Evolutionary conservation across 2,113 vertebrate genomes (phyloP).

Genomic region (Neogale vison): DNA sequence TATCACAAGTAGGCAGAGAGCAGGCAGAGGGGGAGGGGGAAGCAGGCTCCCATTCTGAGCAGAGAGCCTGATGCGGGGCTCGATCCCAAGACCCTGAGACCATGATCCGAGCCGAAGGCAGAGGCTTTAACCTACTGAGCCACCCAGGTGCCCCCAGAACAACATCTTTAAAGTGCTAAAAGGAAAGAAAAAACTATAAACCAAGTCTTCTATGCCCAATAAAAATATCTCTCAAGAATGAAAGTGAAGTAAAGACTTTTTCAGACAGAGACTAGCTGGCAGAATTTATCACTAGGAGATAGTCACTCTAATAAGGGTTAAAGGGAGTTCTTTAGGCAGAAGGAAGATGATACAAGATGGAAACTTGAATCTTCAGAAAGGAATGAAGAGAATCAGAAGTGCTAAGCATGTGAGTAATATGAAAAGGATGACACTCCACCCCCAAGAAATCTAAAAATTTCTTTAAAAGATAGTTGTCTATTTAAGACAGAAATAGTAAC

Average conservation of each 20-base stretch:
- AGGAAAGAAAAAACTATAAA: not conserved
- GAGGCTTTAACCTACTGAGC: no score
- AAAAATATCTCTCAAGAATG: not conserved
- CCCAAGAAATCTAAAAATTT: not conserved
- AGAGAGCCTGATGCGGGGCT: no score
- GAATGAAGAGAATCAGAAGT: not conserved
- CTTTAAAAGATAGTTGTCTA: constrained; percentile 9
- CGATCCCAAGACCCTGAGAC: no score
- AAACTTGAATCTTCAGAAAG: not conserved
- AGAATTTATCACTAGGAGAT: not conserved
- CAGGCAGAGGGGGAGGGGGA: no score
- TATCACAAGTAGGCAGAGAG: no score
- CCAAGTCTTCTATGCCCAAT: not conserved
- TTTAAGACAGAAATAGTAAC: constrained; percentile 34
- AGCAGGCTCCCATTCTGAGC: no score
- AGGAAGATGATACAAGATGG: not conserved
- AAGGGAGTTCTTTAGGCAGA: constrained; percentile 3
- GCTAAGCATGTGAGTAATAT: not conserved
- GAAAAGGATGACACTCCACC: not conserved
- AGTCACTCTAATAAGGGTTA: not conserved
- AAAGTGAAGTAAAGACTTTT: not conserved
- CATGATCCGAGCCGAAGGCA: no score
- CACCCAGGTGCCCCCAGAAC: no score
- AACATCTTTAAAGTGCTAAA: not conserved
- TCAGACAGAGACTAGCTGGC: not conserved